These are phyloP conservation scores for Gorilla gorilla DNA, from an alignment of 2,113 vertebrate species.

Conservation along the genomic window DNA sequence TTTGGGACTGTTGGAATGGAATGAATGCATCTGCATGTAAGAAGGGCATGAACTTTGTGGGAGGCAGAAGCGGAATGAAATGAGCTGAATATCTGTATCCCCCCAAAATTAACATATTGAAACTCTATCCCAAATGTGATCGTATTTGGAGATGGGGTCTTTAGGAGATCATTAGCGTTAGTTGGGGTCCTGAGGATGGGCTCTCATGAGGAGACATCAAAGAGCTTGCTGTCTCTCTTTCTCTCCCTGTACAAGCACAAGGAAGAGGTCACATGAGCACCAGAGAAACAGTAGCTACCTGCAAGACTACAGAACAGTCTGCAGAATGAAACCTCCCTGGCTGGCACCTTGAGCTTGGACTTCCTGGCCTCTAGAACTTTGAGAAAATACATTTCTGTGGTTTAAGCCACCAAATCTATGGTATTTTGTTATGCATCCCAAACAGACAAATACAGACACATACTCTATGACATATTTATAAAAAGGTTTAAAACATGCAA, in stretches of 20 bases:
- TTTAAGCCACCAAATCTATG: neutral
- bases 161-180: too few species aligned
- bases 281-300: neutral
- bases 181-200: too few species aligned
- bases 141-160: too few species aligned
- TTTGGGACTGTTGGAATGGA: too few species aligned
- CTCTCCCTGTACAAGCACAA: neutral
- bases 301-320: neutral
- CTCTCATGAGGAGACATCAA: too few species aligned
- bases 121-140: too few species aligned
- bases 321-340: neutral
- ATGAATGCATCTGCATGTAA: too few species aligned
- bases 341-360: neutral
- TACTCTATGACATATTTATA: constrained; percentile 15
- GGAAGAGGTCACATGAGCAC: neutral
- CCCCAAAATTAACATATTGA: too few species aligned
- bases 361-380: neutral
- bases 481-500: constrained; percentile 31
- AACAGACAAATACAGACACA: neutral
- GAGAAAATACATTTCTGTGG: neutral
- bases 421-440: neutral
- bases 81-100: too few species aligned
- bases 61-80: too few species aligned
- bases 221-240: neutral
- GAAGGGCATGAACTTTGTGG: too few species aligned